These are phyloP conservation scores for Zeus faber DNA, from an alignment of 2,113 vertebrate species.

Conservation along the genomic window DNA sequence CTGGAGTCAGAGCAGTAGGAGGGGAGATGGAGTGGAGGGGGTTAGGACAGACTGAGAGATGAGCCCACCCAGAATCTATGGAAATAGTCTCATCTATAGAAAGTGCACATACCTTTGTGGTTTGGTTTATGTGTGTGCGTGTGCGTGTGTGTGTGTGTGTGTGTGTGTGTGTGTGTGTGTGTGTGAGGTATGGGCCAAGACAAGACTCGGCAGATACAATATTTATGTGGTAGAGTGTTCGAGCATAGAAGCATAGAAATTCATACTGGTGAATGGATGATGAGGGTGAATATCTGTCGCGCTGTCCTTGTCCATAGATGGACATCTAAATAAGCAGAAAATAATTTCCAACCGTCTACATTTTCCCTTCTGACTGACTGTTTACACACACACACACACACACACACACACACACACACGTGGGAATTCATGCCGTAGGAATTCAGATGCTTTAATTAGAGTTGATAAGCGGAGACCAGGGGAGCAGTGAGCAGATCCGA, in stretches of 20 bases:
- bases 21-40: conserved; percentile 40
- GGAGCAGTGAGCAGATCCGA: conserved; percentile 59
- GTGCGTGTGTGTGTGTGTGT: no score
- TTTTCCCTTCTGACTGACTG: conserved; percentile 58
- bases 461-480: conserved; percentile 74
- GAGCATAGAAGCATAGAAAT: no score
- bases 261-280: no score
- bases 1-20: conserved; percentile 33
- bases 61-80: conserved; percentile 48
- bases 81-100: conserved; percentile 26
- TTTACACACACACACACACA: conserved; percentile 33
- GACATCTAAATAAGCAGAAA: conserved; percentile 48
- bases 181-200: no score
- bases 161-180: no score
- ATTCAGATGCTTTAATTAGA: conserved; percentile 79
- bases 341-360: conserved; percentile 59
- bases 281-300: conserved; percentile 37
- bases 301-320: conserved; percentile 65
- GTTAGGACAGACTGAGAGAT: conserved; percentile 45
- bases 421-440: conserved; percentile 57
- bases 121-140: no score
- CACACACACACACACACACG: conserved; percentile 46
- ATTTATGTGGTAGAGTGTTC: no score
- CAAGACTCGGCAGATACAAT: no score
- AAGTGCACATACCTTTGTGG: no score